These are phyloP conservation scores for Recurvirostra avosetta DNA, from an alignment of 2,113 vertebrate species.

Conservation along the genomic window DNA sequence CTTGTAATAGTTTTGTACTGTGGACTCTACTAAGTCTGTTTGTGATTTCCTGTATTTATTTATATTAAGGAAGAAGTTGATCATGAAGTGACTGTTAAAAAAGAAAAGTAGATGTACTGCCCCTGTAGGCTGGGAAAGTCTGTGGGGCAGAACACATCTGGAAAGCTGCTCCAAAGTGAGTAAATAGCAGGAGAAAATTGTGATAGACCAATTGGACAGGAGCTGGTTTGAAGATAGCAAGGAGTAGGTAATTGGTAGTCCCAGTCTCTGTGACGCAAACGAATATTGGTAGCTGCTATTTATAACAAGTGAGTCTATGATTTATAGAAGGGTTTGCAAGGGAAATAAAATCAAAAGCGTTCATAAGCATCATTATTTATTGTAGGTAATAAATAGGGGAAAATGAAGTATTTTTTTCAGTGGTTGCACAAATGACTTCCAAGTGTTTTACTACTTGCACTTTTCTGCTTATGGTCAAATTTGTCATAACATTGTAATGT, in stretches of 20 bases:
- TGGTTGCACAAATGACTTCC: neutral
- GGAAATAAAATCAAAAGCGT: neutral
- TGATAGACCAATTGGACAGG: neutral
- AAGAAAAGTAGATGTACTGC: neutral
- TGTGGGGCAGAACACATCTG: neutral
- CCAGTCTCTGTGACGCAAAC: neutral
- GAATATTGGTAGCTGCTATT: neutral
- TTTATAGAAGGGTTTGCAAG: neutral
- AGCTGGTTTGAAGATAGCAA: neutral
- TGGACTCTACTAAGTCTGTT: neutral
- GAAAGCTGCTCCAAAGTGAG: neutral
- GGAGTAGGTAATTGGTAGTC: neutral
- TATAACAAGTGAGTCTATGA: neutral
- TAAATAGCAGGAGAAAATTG: neutral
- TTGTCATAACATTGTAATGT: neutral
- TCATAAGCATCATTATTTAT: neutral
- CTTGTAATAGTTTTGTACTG: neutral
- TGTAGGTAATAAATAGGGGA: neutral
- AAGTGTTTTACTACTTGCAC: neutral
- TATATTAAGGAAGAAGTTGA: neutral
- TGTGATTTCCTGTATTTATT: neutral
- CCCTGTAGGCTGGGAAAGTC: neutral
- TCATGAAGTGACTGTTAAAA: neutral
- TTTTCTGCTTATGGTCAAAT: neutral
- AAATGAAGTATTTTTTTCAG: neutral